Evolutionary conservation across 2,888 invertebrate genomes (phyloP).

Genomic region (Lepidocyrtoides sp.): DNA sequence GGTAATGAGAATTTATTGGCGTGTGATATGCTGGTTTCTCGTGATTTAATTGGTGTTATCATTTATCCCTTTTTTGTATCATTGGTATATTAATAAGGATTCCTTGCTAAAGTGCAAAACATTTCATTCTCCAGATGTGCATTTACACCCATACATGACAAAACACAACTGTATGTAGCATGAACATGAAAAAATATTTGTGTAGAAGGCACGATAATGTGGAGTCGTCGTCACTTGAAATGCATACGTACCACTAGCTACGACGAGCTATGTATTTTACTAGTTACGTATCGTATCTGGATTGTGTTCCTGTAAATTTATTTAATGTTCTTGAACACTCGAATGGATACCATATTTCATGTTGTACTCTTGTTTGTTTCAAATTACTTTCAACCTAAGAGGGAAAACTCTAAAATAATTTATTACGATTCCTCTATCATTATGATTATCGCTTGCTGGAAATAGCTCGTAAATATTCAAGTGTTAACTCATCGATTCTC

Average conservation of each 20-base stretch:
- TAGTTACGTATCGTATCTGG: conserved; percentile 1
- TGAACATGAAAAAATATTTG: too few relatives aligned
- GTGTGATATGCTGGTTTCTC: too few relatives aligned
- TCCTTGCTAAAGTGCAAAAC: background rate
- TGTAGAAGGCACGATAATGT: background rate
- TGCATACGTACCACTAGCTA: too few relatives aligned
- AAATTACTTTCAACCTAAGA: conserved; percentile 23
- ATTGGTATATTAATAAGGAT: background rate
- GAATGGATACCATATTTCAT: background rate
- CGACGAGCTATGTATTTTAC: background rate
- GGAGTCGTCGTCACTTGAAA: background rate
- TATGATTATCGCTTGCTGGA: conserved; percentile 64
- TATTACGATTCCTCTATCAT: conserved; percentile 60
- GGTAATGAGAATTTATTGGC: too few relatives aligned
- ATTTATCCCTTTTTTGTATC: too few relatives aligned
- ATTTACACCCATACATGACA: too few relatives aligned
- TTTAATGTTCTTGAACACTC: conserved; percentile 32
- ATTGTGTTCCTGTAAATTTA: conserved; percentile 55
- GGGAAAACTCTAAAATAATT: conserved; percentile 30
- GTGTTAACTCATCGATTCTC: conserved; percentile 58
- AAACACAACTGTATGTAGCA: too few relatives aligned
- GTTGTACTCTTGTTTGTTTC: conserved; percentile 42
- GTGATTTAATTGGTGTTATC: too few relatives aligned
- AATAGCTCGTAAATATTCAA: conserved; percentile 62
- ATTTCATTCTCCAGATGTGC: background rate